phyloP scores from a whole-genome alignment of 2,888 invertebrate genomes.

The Halictus ligatus region DNA sequence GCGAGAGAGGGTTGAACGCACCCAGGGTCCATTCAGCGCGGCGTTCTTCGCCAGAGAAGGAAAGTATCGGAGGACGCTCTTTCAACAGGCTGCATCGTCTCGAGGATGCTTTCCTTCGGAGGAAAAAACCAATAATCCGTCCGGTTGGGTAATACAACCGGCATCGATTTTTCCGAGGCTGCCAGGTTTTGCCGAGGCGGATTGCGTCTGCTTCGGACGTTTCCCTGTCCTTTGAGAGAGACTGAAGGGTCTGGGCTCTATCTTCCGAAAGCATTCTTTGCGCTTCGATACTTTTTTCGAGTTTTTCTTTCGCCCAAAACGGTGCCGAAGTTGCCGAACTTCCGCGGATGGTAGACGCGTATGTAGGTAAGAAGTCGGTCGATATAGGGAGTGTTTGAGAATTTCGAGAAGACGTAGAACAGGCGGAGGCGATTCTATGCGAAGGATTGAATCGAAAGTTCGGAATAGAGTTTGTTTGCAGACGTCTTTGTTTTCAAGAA shows the following conservation, averaged over 20 bases:
- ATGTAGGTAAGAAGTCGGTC: not conserved
- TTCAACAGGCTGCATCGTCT: constrained; percentile 50
- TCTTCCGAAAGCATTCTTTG: not conserved
- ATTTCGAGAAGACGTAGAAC: not conserved
- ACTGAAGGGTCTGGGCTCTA: not conserved
- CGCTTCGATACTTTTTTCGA: not conserved
- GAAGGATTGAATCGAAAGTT: no score
- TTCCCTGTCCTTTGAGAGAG: not conserved
- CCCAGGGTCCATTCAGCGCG: constrained; percentile 53
- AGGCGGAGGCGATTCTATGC: no score
- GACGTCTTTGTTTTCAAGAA: no score
- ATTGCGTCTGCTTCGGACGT: not conserved
- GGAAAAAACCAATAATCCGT: constrained; percentile 57
- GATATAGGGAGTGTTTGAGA: not conserved
- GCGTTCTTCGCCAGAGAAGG: constrained; percentile 32
- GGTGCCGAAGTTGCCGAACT: not conserved
- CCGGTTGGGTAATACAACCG: constrained; percentile 33
- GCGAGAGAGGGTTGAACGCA: constrained; percentile 64
- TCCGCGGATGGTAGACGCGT: not conserved
- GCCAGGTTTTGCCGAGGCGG: not conserved
- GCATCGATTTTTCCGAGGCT: constrained; percentile 41
- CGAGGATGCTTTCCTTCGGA: constrained; percentile 34
- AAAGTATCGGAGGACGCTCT: constrained; percentile 30
- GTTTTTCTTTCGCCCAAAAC: not conserved
- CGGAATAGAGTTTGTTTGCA: no score